Evolutionary conservation across 2,113 vertebrate species (phyloP).

Genomic region (Tetrao urogallus): DNA sequence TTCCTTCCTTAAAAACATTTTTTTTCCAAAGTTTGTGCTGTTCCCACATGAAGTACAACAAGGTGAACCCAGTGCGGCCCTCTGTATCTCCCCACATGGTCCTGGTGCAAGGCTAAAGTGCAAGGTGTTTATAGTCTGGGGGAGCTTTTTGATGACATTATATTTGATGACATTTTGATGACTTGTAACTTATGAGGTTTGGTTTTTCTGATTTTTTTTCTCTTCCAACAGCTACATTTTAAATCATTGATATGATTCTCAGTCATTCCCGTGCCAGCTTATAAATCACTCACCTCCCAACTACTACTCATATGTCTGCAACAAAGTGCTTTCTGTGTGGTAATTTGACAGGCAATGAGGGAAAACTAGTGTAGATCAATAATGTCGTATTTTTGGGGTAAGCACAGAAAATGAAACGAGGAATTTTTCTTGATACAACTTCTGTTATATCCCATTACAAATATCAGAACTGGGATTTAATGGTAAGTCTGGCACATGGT

Average conservation of each 20-base stretch:
- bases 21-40: not conserved
- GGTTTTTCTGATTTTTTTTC: not conserved
- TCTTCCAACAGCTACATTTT: not conserved
- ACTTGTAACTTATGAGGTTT: not conserved
- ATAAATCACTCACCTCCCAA: slow-evolving; percentile 49
- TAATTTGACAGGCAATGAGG: slow-evolving; percentile 56
- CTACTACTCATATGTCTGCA: not conserved
- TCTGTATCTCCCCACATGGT: not conserved
- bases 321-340: slow-evolving; percentile 11
- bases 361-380: slow-evolving; percentile 47
- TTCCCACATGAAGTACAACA: not conserved
- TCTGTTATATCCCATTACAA: slow-evolving; percentile 47
- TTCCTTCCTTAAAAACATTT: not conserved
- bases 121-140: not conserved
- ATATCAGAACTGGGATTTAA: slow-evolving; percentile 23
- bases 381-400: slow-evolving; percentile 16
- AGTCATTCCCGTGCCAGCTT: slow-evolving; percentile 14
- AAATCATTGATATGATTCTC: slow-evolving; percentile 37
- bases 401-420: not conserved
- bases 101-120: not conserved
- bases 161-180: no score
- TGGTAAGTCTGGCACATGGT: slow-evolving; percentile 3
- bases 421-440: slow-evolving; percentile 40
- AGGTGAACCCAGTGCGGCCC: not conserved
- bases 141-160: not conserved